Percentiles rank a stretch among this genome's conserved stretches.
phyloP scores from a whole-genome alignment of 2,797 vertebrate genomes.

The Eremophila alpestris region DNA sequence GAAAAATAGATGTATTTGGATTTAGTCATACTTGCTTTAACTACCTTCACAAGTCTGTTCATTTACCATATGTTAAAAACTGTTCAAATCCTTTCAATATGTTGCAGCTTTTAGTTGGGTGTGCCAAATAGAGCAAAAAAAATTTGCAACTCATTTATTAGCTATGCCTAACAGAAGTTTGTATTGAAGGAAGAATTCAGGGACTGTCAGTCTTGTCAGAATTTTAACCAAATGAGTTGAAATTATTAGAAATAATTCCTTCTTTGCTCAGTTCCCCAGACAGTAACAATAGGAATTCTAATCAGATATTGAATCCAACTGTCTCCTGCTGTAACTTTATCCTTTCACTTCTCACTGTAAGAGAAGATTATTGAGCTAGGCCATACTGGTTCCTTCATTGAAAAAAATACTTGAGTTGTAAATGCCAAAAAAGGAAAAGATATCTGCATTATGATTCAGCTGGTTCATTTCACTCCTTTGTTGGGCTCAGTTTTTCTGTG shows the following conservation, averaged over 20 bases:
- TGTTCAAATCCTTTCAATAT: background rate
- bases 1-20: background rate
- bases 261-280: background rate
- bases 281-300: background rate
- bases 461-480: background rate
- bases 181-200: background rate
- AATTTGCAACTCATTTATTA: background rate
- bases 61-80: background rate
- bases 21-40: background rate
- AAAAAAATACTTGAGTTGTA: background rate
- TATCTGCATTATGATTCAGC: rapidly evolving
- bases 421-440: background rate
- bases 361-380: background rate
- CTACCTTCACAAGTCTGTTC: background rate
- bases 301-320: background rate
- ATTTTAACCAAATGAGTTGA: background rate
- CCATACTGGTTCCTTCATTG: background rate
- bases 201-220: background rate
- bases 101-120: background rate
- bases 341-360: background rate
- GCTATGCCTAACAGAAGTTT: background rate
- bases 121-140: background rate
- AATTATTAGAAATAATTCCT: conserved; percentile 20
- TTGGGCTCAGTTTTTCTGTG: background rate
- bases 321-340: background rate